Percentiles rank a stretch among this genome's conserved stretches.
phyloP scores from a whole-genome alignment of 2,888 invertebrate species.

The Orthonychiurus folsomi region DNA sequence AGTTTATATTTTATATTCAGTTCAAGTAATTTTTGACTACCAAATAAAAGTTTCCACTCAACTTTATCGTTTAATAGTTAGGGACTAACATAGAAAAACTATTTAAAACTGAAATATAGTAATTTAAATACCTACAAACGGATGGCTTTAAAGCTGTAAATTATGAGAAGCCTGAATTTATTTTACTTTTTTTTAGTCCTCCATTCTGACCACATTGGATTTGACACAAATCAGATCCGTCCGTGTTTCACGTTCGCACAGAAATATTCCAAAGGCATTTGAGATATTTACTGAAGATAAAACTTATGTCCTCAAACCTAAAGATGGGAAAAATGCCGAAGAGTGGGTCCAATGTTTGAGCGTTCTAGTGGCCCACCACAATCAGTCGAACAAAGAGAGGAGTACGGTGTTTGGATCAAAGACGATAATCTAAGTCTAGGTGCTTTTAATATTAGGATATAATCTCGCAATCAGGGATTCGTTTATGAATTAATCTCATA shows the following conservation, averaged over 20 bases:
- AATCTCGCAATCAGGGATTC: too few species aligned
- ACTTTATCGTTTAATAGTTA: too few species aligned
- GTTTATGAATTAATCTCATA: too few species aligned
- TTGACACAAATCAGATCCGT: constrained; percentile 81
- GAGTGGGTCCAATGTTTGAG: constrained; percentile 72
- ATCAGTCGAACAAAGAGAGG: constrained; percentile 13
- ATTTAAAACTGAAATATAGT: too few species aligned
- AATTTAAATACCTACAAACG: too few species aligned
- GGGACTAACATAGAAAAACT: too few species aligned
- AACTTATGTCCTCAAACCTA: constrained; percentile 84
- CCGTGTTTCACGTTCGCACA: constrained; percentile 81
- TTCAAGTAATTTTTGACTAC: too few species aligned
- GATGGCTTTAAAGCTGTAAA: too few species aligned
- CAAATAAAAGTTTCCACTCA: too few species aligned
- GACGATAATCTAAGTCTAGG: too few species aligned
- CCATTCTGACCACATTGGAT: constrained; percentile 9
- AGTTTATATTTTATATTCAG: too few species aligned
- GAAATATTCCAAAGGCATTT: constrained; percentile 90
- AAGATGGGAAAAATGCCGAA: constrained; percentile 87
- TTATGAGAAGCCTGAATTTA: background rate
- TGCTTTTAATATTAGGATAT: too few species aligned
- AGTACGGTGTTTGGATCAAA: constrained; percentile 11
- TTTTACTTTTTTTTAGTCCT: constrained; percentile 4
- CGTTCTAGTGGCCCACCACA: constrained; percentile 34
- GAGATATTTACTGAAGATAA: constrained; percentile 93